Base-by-base conservation (phyloP, 1,140 invertebrate genomes). In the Lordiphosa mommai region DNA sequence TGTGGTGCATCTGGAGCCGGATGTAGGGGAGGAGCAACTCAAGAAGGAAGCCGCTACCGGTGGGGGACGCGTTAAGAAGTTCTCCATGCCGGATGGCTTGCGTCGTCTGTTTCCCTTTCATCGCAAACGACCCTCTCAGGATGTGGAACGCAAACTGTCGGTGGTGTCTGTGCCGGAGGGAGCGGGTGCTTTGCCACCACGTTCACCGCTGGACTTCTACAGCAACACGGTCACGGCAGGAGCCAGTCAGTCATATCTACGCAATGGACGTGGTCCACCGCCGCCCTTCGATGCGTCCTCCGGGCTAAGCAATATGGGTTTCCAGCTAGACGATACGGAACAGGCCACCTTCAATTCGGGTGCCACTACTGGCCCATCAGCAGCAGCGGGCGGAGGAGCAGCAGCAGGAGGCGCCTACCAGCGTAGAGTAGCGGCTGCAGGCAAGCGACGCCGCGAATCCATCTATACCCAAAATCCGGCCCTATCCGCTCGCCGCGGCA, bases 191-290 rank as follows among this genome's bases (percentile, higher is more conserved):
- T 34, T 61, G 23, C 79, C 76, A n/a, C 30, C 52, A 2, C 44
- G 60, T 3, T 68, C 72, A 0, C 53, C 76, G 5, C 7, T 86
- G 13, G 86, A 88, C 13, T 85, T 72, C 50, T 74, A 87, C 51
- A 84, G 69, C 55, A 79, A 87, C 38, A 90, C 90, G 1, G 86
- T 91, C 12, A 90, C 91, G 0, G 82, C 89, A 0, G 91, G 90
- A 61, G 91, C 56, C 20, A 72, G 67, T 29, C 59, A 72, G 32
- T 60, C 64, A 0, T 79, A 84, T 49, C 29, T 86, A 10, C 58
- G 67, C 27, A 88, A 86, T 32, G 86, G 80, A 0, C 77, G 76
- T 7, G 67, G 44, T 14, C 68, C 49, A 5, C 58, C 70, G 10
- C 61, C 70, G 0, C 44, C 72, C 0, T 85, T 71, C 23, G 67